These are phyloP conservation scores for Porphyrio hochstetteri DNA, from an alignment of 2,113 vertebrate species.

Conservation along the genomic window DNA sequence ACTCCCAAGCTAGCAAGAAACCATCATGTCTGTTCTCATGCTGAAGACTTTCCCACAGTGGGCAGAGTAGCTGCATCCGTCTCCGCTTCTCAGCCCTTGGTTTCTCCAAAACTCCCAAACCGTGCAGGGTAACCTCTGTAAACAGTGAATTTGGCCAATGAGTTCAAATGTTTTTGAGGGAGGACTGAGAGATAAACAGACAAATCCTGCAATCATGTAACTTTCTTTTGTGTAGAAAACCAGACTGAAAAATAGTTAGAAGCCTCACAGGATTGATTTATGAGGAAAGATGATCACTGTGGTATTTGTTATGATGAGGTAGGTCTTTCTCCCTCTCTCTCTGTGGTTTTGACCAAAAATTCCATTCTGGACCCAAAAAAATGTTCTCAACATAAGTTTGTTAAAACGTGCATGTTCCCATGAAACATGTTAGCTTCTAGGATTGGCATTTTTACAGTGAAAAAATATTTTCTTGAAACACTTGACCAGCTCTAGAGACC, in stretches of 20 bases:
- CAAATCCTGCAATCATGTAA: background rate
- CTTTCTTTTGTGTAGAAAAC: background rate
- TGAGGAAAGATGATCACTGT: constrained; percentile 13
- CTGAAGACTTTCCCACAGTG: background rate
- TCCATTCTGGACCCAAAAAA: constrained; percentile 19
- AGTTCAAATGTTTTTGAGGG: background rate
- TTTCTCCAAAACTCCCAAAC: background rate
- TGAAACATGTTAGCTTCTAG: background rate
- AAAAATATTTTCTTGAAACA: constrained; percentile 44
- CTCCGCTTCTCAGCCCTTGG: background rate
- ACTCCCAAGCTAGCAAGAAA: background rate
- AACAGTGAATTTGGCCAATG: background rate
- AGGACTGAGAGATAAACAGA: background rate
- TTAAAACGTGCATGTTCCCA: background rate
- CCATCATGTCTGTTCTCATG: background rate
- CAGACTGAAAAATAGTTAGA: background rate
- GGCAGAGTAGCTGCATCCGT: background rate
- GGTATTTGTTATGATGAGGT: constrained; percentile 26
- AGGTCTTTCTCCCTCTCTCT: background rate
- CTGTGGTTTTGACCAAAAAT: constrained; percentile 38
- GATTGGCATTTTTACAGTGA: background rate
- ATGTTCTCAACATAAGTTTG: constrained; percentile 19
- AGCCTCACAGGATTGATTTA: constrained; percentile 7
- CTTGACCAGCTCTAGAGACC: background rate
- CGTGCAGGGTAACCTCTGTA: background rate